Percentiles rank a stretch among this genome's conserved stretches.
Evolutionary conservation across 1,140 invertebrate genomes (phyloP).

Genomic region (Camponotus pennsylvanicus): DNA sequence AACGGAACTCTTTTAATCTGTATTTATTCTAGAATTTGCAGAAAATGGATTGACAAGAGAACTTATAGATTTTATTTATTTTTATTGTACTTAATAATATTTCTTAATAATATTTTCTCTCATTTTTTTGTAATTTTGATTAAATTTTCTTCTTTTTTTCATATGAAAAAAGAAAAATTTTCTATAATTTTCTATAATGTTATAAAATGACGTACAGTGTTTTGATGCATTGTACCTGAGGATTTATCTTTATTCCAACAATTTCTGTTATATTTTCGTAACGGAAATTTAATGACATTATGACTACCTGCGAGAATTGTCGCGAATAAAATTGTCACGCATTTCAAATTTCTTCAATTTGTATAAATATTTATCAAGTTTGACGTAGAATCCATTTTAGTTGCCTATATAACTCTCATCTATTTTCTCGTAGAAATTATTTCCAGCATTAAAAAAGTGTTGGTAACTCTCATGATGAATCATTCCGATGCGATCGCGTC

Average conservation of each 20-base stretch:
- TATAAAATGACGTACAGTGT: no score
- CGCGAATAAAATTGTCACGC: not conserved
- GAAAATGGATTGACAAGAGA: not conserved
- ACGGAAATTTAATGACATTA: not conserved
- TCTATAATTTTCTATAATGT: no score
- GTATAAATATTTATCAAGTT: slow-evolving; percentile 13
- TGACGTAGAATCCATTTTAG: not conserved
- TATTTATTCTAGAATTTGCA: no score
- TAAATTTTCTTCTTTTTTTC: not conserved
- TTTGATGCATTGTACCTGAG: no score
- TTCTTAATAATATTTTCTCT: not conserved
- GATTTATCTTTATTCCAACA: no score
- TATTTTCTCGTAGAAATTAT: slow-evolving; percentile 7
- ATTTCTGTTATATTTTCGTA: not conserved
- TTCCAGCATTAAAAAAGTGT: not conserved
- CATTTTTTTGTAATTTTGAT: not conserved
- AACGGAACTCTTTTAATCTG: not conserved
- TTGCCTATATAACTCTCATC: not conserved
- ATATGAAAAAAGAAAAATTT: no score
- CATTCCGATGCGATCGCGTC: slow-evolving; percentile 12
- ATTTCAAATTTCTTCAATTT: not conserved
- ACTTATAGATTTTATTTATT: not conserved
- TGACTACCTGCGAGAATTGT: slow-evolving; percentile 3
- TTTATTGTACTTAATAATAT: not conserved
- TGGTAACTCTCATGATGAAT: slow-evolving; percentile 32